A percentile compares a stretch with the other conserved stretches of the same genome.
Conservation (phyloP, 2,113 vertebrate species). For the Rutilus rutilus region DNA sequence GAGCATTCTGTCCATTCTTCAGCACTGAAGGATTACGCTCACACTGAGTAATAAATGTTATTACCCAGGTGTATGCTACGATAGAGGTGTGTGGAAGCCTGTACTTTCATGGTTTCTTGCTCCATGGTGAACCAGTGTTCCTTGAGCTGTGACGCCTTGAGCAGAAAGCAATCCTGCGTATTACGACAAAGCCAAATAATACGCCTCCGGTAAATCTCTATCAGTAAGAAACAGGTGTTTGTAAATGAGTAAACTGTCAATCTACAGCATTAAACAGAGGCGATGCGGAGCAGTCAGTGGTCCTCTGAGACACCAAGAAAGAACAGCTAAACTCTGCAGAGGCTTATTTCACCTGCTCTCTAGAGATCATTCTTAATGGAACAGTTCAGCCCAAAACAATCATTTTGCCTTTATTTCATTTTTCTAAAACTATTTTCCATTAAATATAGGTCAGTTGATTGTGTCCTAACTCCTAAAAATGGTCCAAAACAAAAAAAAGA, state of each 20-base stretch:
- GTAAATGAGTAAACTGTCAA: constrained; percentile 24
- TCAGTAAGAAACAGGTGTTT: constrained; percentile 21
- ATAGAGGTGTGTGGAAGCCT: constrained; percentile 27
- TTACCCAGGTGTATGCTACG: constrained; percentile 64
- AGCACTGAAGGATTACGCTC: constrained; percentile 66
- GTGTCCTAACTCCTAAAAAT: background rate
- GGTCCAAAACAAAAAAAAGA: background rate
- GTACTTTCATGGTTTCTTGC: constrained; percentile 6
- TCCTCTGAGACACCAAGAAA: background rate
- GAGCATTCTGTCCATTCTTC: constrained; percentile 51
- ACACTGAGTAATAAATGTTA: constrained; percentile 69
- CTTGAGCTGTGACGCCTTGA: background rate
- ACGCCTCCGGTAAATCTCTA: constrained; percentile 1
- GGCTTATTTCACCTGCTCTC: background rate
- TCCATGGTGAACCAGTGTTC: background rate
- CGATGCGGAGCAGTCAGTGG: background rate
- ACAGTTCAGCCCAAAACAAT: background rate
- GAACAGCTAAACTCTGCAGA: background rate
- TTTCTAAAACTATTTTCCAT: background rate
- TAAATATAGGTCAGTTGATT: background rate
- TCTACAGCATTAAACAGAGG: constrained; percentile 1
- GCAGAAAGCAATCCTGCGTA: constrained; percentile 6
- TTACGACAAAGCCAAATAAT: constrained; percentile 32
- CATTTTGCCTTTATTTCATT: background rate
- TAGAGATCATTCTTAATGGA: background rate